These are phyloP conservation scores for Cryptocheilus praepositus DNA, from an alignment of 2,888 invertebrate species.

Conservation along the genomic window DNA sequence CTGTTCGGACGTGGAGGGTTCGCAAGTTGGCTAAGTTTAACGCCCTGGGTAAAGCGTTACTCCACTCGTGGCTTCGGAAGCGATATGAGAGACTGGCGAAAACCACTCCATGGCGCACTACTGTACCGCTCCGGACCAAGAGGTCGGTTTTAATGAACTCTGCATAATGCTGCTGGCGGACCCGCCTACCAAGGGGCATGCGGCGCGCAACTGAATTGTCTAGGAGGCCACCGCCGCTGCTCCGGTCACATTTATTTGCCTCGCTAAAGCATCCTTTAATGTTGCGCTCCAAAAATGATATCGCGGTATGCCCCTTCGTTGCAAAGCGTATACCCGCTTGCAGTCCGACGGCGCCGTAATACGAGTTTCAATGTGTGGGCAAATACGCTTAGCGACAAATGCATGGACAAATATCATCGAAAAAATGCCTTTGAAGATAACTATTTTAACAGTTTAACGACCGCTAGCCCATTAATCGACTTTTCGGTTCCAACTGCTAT, in stretches of 20 bases:
- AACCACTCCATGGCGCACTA: background rate
- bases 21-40: constrained; percentile 53
- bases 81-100: constrained; percentile 28
- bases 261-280: constrained; percentile 9
- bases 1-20: constrained; percentile 16
- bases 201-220: constrained; percentile 15
- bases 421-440: no score
- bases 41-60: constrained; percentile 33
- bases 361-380: no score
- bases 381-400: no score
- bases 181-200: constrained; percentile 37
- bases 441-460: no score
- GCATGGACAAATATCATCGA: no score
- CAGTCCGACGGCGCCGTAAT: no score
- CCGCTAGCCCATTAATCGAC: no score
- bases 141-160: constrained; percentile 69
- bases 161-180: constrained; percentile 66
- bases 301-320: background rate
- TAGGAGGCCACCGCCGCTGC: constrained; percentile 14
- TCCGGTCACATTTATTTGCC: constrained; percentile 17
- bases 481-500: no score
- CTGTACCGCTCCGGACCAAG: constrained; percentile 37
- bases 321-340: no score
- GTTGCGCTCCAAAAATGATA: background rate
- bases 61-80: constrained; percentile 16